A percentile compares a stretch with the other conserved stretches of the same genome.
phyloP scores from a whole-genome alignment of 2,888 invertebrate genomes.

The Eupithecia insigniata region DNA sequence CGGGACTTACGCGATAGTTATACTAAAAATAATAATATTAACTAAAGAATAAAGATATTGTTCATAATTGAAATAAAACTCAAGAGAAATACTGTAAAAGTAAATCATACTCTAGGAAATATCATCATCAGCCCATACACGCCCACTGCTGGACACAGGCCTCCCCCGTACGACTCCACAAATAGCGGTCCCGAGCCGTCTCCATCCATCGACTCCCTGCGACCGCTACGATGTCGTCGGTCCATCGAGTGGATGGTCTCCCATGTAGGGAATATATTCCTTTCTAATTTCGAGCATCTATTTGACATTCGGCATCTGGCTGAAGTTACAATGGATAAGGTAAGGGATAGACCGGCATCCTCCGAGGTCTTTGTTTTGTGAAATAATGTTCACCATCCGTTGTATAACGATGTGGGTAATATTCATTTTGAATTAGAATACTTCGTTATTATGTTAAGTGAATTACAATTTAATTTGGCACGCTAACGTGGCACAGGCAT shows the following conservation, averaged over 20 bases:
- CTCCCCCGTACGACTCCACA: too few species aligned
- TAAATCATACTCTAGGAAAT: background rate
- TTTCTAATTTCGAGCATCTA: conserved; percentile 6
- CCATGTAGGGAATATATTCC: background rate
- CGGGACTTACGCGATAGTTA: too few species aligned
- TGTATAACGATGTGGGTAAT: conserved; percentile 9
- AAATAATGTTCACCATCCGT: conserved; percentile 11
- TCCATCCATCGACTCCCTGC: too few species aligned
- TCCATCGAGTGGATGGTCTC: too few species aligned
- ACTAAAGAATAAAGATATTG: background rate
- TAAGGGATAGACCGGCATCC: background rate
- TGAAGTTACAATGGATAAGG: background rate
- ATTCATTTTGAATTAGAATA: conserved; percentile 7
- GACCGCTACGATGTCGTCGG: too few species aligned
- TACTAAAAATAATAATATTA: too few species aligned
- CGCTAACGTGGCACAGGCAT: conserved; percentile 23
- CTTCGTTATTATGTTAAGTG: conserved; percentile 9
- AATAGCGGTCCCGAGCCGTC: too few species aligned
- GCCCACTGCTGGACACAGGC: too few species aligned
- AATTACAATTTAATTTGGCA: conserved; percentile 21
- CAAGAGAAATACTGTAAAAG: background rate
- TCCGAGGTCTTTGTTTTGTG: conserved; percentile 1
- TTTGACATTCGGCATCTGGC: too few species aligned
- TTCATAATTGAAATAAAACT: background rate
- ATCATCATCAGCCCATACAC: too few species aligned